These are phyloP conservation scores for Dinomys branickii DNA, from an alignment of 2,113 vertebrate species.

Conservation along the genomic window DNA sequence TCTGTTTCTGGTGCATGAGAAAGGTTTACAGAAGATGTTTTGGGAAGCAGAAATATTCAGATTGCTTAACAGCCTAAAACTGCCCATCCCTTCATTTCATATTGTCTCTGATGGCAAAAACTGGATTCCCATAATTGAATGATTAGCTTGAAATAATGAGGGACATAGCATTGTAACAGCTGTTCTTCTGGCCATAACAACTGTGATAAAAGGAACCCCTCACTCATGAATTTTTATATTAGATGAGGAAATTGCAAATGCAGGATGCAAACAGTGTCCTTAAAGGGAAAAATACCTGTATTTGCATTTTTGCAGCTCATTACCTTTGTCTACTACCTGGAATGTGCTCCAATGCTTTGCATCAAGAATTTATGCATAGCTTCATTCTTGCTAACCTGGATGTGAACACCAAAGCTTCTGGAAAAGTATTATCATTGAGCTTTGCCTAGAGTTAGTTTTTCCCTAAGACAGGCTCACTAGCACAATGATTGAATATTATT, in stretches of 20 bases:
- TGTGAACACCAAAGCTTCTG: not conserved
- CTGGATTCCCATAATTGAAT: constrained; percentile 47
- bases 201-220: constrained; percentile 19
- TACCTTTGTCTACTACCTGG: constrained; percentile 24
- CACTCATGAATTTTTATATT: constrained; percentile 44
- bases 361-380: not conserved
- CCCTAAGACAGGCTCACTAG: not conserved
- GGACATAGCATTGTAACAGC: constrained; percentile 19
- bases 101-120: constrained; percentile 13
- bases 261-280: not conserved
- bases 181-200: constrained; percentile 51
- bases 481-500: not conserved
- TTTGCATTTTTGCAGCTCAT: constrained; percentile 45
- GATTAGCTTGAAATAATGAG: constrained; percentile 63
- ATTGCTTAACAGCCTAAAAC: not conserved
- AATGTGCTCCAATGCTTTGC: not conserved
- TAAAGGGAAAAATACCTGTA: not conserved
- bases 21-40: not conserved
- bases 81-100: constrained; percentile 1
- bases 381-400: constrained; percentile 34
- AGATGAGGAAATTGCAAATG: constrained; percentile 27
- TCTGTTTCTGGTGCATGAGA: not conserved
- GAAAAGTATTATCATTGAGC: not conserved
- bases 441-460: not conserved
- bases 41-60: constrained; percentile 19